Base-by-base conservation (phyloP, 2,888 invertebrate species). In the Cetonia aurata region DNA sequence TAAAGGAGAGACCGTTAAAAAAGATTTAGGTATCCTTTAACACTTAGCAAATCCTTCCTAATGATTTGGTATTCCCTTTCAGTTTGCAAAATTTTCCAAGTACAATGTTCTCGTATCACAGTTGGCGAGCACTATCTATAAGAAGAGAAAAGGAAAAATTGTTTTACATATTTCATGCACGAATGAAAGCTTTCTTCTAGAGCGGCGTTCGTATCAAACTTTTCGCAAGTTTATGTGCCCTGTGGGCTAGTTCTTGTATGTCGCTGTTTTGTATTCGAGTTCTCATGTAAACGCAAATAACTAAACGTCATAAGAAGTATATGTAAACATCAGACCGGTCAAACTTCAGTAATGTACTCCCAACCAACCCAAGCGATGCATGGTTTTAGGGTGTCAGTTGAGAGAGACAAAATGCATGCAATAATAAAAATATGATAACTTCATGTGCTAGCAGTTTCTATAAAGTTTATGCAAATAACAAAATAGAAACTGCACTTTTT, bases 91-190 rank as follows among this genome's bases (percentile, higher is more conserved):
- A 17, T 46, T 25, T 13, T 37, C 42, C 33, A 62, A 33, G 44
- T 59, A 41, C 31, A 62, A 48, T 37, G 60, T 48, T 52, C 50
- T 65, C 50, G 62, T 65, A 65, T 67, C 67, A 67, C 67, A 67
- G 67, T 67, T 44, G 57, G 56, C 62, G 62, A 65, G 52, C 56
- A 33, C 67, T 42, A 67, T 67, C 67, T 67, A 67, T 19, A 67
- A 67, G 10, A 6, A 37, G 37, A 17, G 42, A 67, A 67, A 37
- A 67, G 25, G 46, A 56, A 65, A 65, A 12, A 12, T 9, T 31
- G 17, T 12, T 15, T 37, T 50, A 52, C 50, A 52, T 65, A 17
- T 13, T 37, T 12, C 19, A 17, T 33, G 15, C 19, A 41, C 25
- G n/a, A 48, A 46, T 10, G n/a, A 52, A 9, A 52, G 4, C 15